A percentile compares a stretch with the other conserved stretches of the same genome.
Evolutionary conservation across 2,797 vertebrate genomes (phyloP).

Genomic region (Sebastes nivosus): DNA sequence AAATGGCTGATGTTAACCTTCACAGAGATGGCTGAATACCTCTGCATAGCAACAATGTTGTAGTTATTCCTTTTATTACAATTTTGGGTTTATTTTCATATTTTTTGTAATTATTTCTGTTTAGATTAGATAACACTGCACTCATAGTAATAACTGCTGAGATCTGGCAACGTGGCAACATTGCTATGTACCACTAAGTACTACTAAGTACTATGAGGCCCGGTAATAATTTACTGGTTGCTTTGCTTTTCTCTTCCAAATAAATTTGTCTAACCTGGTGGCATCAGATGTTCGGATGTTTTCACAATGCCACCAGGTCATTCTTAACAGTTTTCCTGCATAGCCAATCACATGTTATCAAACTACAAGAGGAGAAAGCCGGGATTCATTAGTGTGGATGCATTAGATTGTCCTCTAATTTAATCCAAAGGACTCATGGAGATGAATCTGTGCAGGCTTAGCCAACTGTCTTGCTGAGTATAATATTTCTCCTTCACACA

Average conservation of each 20-base stretch:
- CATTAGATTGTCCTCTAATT: background rate
- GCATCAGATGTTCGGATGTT: too few species aligned
- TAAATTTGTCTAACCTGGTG: background rate
- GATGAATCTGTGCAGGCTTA: background rate
- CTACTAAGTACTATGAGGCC: background rate
- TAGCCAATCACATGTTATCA: background rate
- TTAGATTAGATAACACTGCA: background rate
- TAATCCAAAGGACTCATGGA: background rate
- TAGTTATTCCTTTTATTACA: background rate
- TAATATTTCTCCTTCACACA: background rate
- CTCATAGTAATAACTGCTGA: background rate
- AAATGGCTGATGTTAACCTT: background rate
- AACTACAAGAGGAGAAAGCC: background rate
- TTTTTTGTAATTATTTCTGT: background rate
- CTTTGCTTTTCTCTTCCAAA: background rate
- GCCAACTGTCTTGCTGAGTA: background rate
- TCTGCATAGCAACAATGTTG: background rate
- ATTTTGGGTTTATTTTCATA: too few species aligned
- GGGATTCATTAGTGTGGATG: too few species aligned
- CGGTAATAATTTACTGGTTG: background rate
- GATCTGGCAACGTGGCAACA: background rate
- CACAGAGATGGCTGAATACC: background rate
- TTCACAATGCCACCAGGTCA: too few species aligned
- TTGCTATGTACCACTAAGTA: background rate
- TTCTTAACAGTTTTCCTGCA: background rate